phyloP scores from a whole-genome alignment of 2,113 vertebrate species.

The Puma concolor region DNA sequence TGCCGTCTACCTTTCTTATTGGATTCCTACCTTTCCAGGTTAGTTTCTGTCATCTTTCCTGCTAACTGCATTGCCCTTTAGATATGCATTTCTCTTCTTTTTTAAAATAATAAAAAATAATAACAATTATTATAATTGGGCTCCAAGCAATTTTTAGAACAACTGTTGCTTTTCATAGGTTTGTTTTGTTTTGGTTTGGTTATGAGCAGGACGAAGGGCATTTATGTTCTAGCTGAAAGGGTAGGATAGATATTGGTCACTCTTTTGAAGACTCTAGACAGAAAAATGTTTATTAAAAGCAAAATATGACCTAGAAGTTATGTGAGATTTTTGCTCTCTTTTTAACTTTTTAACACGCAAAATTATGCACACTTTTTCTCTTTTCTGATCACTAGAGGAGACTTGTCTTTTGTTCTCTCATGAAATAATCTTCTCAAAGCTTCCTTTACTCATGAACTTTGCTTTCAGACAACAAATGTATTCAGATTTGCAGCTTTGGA shows the following conservation, averaged over 20 bases:
- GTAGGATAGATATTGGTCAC: background rate
- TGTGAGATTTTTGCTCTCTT: background rate
- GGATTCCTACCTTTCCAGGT: conserved; percentile 7
- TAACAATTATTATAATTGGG: too few relatives aligned
- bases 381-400: background rate
- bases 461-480: conserved; percentile 41
- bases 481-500: conserved; percentile 38
- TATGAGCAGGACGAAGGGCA: background rate
- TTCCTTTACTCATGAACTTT: conserved; percentile 53
- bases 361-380: background rate
- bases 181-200: background rate
- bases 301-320: background rate
- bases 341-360: background rate
- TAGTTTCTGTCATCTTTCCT: background rate
- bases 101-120: too few relatives aligned
- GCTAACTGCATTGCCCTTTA: background rate
- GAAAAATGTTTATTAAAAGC: background rate
- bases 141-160: background rate
- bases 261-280: background rate
- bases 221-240: background rate
- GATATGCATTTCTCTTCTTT: background rate
- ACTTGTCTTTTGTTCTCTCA: conserved; percentile 54
- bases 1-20: background rate
- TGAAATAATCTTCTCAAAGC: conserved; percentile 44
- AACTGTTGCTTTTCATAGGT: background rate